Evolutionary conservation across 2,113 vertebrate species (phyloP), one percentile per base, ranked within the genome.

Genomic region (Turdus rufiventris): DNA sequence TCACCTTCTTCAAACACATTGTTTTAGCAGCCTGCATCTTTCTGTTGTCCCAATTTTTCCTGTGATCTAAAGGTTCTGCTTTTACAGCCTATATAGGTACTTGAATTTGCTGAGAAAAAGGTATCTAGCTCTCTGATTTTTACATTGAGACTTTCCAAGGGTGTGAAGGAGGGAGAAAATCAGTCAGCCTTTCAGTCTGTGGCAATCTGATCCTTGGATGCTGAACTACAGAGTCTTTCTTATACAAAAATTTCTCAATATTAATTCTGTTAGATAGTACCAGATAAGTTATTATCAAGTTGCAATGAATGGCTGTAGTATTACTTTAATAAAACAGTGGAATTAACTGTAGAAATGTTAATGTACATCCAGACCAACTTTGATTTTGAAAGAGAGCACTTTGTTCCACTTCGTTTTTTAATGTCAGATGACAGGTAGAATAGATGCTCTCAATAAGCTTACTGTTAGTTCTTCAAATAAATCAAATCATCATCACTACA

Each of bases 231-330:
- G 96, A 91, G 58, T 70, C 82, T 92, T 97, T 96, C 79, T 94
- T 93, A 96, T 50, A 89, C 7, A 93, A 94, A 93, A 96, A 96
- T 92, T 96, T 95, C 84, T 97, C 93, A 94, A 61, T 61, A 89
- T 91, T 88, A 85, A 51, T 97, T 93, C 80, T 93, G 85, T 82
- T 65, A 91, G 80, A 94, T 79, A 96, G 94, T 88, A 79, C 84
- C 62, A 91, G 72, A 54, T 54, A 93, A 93, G 31, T 91, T 88
- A 92, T 80, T 93, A 94, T 47, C 74, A 95, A 96, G 74, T 60
- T 96, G 43, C 43, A 96, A 63, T 91, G 65, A 93, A 92, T 96
- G 86, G 67, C 90, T 91, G 74, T 28, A 86, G 15, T 7, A 76
- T 85, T 81, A 95, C 95, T 96, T 95, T 93, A 95, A 96, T 92